Evolutionary conservation across 2,113 vertebrate species (phyloP), one percentile per base, ranked within the genome.

Genomic region (Synodontis membranacea): DNA sequence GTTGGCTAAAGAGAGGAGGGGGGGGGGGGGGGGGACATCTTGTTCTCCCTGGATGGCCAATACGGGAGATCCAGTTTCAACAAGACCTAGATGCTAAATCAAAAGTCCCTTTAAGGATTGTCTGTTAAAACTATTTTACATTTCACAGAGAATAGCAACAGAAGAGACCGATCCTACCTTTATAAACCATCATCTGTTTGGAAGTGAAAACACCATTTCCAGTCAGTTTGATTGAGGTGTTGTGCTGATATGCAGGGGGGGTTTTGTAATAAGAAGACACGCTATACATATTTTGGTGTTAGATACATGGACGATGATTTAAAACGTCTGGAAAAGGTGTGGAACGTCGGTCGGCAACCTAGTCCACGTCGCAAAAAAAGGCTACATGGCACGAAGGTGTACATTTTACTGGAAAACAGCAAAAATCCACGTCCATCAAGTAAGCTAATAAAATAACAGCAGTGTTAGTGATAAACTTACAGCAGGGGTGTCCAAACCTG

Each of bases 21-120:
- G 6, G 25, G 39, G 6, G 72, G 3, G 21, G 0, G 39, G 25
- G 44, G n/a, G 17, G 74, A 76, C 78, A 80, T 80, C 52, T 80
- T 58, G 52, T 80, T 80, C 78, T 80, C 54, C 58, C 34, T 52
- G 78, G 52, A 80, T 58, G 34, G 21, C 52, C 34, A 39, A 15
- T 80, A 58, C 2, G 11, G 78, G 34, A 54, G 76, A 80, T 80
- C 34, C 4, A 15, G 58, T 80, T 80, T 58, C 76, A 37, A 56
- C 34, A 17, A 42, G 78, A 80, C 31, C 31, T 21, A 21, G 50
- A 80, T 12, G 21, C 34, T 14, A 58, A 80, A 42, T 42, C 52
- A 42, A 80, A 80, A 37, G 31, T 17, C 5, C 5, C 23, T 58
- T 80, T 58, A 42, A 80, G 78, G 52, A 58, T 39, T n/a, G 14